Conservation (phyloP, 2,113 vertebrate genomes). For the Calonectris borealis region DNA sequence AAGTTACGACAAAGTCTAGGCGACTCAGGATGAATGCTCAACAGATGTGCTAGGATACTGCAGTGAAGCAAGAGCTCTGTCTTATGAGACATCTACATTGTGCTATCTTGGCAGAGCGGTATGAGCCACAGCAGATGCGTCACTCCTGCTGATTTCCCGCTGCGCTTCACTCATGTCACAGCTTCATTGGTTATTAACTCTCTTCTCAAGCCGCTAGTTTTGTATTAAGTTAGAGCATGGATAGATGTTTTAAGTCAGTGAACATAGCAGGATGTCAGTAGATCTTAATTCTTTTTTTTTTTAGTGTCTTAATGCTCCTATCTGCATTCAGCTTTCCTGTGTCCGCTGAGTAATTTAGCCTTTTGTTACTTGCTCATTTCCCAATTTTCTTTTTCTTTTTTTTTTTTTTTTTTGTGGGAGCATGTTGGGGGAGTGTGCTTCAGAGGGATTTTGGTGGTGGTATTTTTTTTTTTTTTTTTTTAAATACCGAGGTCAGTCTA, state of each 20-base stretch:
- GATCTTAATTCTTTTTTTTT: neutral
- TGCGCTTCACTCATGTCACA: neutral
- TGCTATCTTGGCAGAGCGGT: neutral
- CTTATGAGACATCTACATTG: neutral
- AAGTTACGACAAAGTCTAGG: neutral
- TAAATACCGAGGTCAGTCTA: neutral
- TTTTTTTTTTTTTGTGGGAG: neutral
- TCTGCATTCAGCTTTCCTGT: neutral
- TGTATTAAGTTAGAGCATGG: neutral
- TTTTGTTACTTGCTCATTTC: neutral
- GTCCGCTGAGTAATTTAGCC: neutral
- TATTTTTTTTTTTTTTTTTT: neutral
- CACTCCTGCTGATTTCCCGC: neutral
- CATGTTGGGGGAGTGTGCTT: neutral
- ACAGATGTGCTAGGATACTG: neutral
- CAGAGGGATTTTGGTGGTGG: neutral
- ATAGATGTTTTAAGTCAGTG: neutral
- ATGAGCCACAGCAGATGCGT: neutral
- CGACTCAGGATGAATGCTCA: neutral
- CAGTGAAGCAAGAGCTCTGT: neutral
- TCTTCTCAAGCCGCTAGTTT: neutral
- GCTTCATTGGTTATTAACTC: neutral
- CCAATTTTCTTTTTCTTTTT: neutral
- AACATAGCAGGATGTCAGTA: neutral
- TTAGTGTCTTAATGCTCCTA: neutral